Percentiles rank a stretch among this genome's conserved stretches.
phyloP scores from a whole-genome alignment of 2,113 vertebrate species.

The Willisornis vidua region DNA sequence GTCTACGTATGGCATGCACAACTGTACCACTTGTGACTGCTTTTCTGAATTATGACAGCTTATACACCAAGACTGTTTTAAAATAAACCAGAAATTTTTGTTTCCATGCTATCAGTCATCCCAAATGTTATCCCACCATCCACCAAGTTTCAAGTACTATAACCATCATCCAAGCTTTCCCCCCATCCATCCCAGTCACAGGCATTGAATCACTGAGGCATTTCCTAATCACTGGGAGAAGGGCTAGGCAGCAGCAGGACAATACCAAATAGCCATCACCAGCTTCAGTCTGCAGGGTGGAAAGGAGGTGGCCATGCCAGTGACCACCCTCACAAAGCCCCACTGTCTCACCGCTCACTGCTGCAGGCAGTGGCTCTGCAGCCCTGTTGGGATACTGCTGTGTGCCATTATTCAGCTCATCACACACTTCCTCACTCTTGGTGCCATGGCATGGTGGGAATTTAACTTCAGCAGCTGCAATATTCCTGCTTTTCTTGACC shows the following conservation, averaged over 20 bases:
- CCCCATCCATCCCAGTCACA: accelerated
- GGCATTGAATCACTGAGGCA: accelerated
- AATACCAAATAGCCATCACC: neutral
- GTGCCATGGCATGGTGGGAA: neutral
- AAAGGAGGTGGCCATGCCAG: neutral
- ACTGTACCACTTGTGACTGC: neutral
- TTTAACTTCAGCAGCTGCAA: neutral
- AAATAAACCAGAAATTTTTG: neutral
- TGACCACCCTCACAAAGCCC: neutral
- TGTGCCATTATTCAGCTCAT: neutral
- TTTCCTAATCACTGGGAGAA: accelerated
- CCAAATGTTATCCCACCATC: neutral
- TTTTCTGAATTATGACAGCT: neutral
- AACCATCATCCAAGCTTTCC: neutral
- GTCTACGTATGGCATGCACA: neutral
- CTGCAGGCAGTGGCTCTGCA: neutral
- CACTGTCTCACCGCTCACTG: neutral
- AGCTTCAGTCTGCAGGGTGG: neutral
- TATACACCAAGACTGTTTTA: neutral
- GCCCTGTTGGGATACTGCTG: neutral
- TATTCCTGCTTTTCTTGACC: neutral
- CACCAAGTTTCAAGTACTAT: neutral
- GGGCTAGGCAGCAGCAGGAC: neutral
- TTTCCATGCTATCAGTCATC: neutral
- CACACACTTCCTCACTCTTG: neutral